Conservation (phyloP, 2,888 invertebrate genomes). For the Xiphydria camelus region DNA sequence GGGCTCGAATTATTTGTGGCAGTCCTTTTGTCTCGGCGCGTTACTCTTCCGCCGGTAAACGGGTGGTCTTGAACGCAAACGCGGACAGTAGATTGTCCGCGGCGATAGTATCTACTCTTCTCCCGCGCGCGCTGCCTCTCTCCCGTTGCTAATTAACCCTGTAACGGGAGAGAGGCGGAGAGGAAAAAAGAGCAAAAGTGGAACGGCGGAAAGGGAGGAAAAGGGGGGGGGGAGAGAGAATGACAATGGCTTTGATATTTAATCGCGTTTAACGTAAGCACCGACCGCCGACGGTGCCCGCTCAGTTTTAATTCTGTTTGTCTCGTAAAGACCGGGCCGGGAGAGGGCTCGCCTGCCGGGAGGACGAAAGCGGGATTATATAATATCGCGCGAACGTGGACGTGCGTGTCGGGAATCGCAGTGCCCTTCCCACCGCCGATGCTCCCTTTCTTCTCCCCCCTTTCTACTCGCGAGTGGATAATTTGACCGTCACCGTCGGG, state of each 20-base stretch:
- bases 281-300: constrained; percentile 18
- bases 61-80: too few relatives aligned
- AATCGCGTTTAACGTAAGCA: constrained; percentile 50
- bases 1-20: too few relatives aligned
- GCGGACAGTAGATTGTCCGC: constrained; percentile 27
- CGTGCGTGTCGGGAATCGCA: background rate
- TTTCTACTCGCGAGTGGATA: background rate
- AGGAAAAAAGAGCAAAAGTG: constrained; percentile 6
- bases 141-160: constrained; percentile 36
- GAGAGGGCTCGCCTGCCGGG: too few relatives aligned
- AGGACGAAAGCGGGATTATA: constrained; percentile 11
- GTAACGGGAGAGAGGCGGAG: constrained; percentile 21
- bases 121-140: constrained; percentile 5
- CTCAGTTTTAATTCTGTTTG: constrained; percentile 51
- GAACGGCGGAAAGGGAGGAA: constrained; percentile 1
- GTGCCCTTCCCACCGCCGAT: background rate
- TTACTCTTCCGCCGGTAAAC: too few relatives aligned
- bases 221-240: constrained; percentile 14
- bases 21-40: too few relatives aligned
- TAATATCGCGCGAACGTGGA: constrained; percentile 6
- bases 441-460: background rate
- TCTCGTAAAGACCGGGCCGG: constrained; percentile 42
- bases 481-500: background rate
- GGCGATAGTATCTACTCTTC: constrained; percentile 5
- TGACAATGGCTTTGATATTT: constrained; percentile 49